These are phyloP conservation scores for Brachionus sp. DNA, from an alignment of 1,140 invertebrate species.

Conservation along the genomic window DNA sequence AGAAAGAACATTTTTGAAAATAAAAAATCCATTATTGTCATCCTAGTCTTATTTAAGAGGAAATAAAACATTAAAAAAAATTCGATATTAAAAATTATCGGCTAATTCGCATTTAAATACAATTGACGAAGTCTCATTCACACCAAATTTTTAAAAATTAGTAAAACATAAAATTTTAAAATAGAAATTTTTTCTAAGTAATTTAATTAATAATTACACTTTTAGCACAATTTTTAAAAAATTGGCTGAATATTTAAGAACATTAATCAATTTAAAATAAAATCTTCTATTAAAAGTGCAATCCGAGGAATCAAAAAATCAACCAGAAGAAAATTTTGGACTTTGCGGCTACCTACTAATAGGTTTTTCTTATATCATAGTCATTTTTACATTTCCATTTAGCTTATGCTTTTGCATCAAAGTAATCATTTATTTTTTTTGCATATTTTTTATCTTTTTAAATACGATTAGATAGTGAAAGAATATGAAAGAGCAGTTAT, in stretches of 20 bases:
- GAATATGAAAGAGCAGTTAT: conserved; percentile 47
- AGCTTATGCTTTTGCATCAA: conserved; percentile 17
- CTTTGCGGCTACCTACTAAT: neutral
- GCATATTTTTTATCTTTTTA: neutral
- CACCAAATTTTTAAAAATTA: neutral
- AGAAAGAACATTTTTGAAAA: neutral
- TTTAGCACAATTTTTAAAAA: neutral
- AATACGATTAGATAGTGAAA: conserved; percentile 46
- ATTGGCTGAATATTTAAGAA: neutral
- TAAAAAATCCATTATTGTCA: neutral
- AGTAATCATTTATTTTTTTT: neutral
- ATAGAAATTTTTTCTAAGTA: neutral
- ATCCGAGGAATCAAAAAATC: neutral
- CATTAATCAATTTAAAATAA: neutral
- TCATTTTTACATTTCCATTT: neutral
- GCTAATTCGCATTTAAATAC: neutral
- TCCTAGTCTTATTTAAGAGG: neutral
- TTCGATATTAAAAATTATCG: neutral
- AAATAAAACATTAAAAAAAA: neutral
- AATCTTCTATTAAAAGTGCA: conserved; percentile 8
- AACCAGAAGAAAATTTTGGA: conserved; percentile 31
- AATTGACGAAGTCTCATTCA: neutral
- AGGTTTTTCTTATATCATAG: neutral
- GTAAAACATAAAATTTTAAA: neutral
- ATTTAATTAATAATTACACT: neutral